Base-by-base conservation (phyloP, 37 sponge, comb jelly and placozoan species). In the Spongilla lacustris region DNA sequence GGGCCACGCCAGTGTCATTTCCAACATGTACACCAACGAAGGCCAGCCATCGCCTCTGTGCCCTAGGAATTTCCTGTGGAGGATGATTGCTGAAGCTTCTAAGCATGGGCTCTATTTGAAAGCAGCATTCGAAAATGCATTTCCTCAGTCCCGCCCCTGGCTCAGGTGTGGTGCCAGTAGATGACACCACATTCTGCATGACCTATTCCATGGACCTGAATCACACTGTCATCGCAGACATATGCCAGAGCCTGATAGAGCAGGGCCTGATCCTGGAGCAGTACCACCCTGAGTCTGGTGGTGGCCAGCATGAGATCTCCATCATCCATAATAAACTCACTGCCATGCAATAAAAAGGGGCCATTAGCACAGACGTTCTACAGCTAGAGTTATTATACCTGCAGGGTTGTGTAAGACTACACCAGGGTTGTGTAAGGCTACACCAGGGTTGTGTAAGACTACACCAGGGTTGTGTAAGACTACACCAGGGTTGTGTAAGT, bases 61-160 rank as follows among this genome's bases (percentile, higher is more conserved):
- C 67, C 76, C 89, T 17, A 67, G 83, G 12, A 25, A 77, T 74
- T 50, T 81, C 41, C 83, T 88, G 67, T 49, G 38, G 33, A 48
- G 76, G 29, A 73, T 74, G 68, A 75, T 77, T 67, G 58, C 58
- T 41, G 46, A 74, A 50, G 74, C 83, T 17, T 66, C 67, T n/a
- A 49, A 10, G 24, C 37, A 29, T 11, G 83, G 83, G 41, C 41
- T 41, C 41, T 41, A 41, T 41, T 17, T 88, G 30, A 75, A 88
- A 23, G 83, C 83, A 25, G 89, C 81, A n/a, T 82, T 82, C 58
- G 89, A 88, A 30, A 82, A 49, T 27, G 89, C 82, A 69, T 88
- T 82, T 88, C 6, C 29, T 82, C n/a, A 82, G 73, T 27, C 76
- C 80, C 10, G 2, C 36, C 4, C 34, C 75, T 67, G 84, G 84